These are phyloP conservation scores for Diprion similis DNA, from an alignment of 1,140 invertebrate genomes.

Conservation along the genomic window DNA sequence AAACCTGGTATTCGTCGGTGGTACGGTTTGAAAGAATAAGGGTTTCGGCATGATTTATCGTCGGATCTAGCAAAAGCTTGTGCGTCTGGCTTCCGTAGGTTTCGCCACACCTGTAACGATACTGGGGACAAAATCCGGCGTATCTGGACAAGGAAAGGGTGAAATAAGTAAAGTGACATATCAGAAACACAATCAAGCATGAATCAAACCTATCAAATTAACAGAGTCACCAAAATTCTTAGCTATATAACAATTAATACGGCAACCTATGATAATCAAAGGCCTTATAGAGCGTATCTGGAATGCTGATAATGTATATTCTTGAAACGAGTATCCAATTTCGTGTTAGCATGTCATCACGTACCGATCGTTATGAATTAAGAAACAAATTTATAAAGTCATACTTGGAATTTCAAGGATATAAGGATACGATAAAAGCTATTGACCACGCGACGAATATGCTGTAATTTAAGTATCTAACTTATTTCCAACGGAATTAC, in stretches of 20 bases:
- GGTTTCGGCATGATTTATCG: constrained; percentile 71
- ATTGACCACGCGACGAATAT: too few species aligned
- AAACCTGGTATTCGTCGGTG: constrained; percentile 66
- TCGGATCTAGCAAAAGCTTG: constrained; percentile 74
- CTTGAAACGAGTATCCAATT: background rate
- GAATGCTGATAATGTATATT: background rate
- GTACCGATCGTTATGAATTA: too few species aligned
- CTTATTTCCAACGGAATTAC: too few species aligned
- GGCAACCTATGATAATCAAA: background rate
- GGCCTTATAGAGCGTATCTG: too few species aligned
- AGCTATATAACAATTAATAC: background rate
- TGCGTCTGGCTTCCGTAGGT: constrained; percentile 75
- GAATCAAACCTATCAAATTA: constrained; percentile 16
- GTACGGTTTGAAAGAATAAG: constrained; percentile 71
- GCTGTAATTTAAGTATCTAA: too few species aligned
- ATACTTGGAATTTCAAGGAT: too few species aligned
- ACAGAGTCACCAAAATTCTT: background rate
- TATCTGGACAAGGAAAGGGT: constrained; percentile 62
- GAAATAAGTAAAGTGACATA: constrained; percentile 8
- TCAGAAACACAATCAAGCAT: constrained; percentile 19
- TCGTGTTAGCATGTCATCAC: too few species aligned
- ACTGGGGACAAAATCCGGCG: constrained; percentile 75
- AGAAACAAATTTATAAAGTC: too few species aligned
- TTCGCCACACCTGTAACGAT: constrained; percentile 73
- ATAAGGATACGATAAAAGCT: too few species aligned